Percentiles rank a stretch among this genome's conserved stretches.
These are phyloP conservation scores for Thera obeliscata DNA, from an alignment of 2,888 invertebrate species.

Conservation along the genomic window DNA sequence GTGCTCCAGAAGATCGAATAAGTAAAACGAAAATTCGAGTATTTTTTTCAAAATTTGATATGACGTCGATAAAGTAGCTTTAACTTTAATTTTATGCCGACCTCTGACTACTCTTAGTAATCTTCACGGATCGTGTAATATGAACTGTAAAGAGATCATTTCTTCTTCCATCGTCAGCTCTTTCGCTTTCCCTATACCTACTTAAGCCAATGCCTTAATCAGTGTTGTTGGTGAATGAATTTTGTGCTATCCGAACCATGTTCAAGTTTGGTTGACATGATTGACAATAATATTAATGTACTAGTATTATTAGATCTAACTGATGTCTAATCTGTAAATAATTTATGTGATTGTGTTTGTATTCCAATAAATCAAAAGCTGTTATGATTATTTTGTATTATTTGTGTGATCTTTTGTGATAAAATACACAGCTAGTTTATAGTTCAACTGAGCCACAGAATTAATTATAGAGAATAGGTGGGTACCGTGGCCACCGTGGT, in stretches of 20 bases:
- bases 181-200: background rate
- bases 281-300: constrained; percentile 79
- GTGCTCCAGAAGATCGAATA: too few relatives aligned
- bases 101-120: too few relatives aligned
- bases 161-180: background rate
- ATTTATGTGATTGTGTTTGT: constrained; percentile 79
- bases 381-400: constrained; percentile 51
- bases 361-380: constrained; percentile 77
- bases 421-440: too few relatives aligned
- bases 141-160: background rate
- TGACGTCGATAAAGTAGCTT: too few relatives aligned
- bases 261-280: constrained; percentile 72
- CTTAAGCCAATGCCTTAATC: background rate
- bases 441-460: too few relatives aligned
- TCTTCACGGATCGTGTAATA: too few relatives aligned
- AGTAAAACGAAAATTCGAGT: too few relatives aligned
- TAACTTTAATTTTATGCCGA: too few relatives aligned
- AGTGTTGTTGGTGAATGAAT: background rate
- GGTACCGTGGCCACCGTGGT: background rate
- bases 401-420: background rate
- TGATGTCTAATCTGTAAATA: constrained; percentile 64
- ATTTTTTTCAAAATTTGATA: too few relatives aligned
- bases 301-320: constrained; percentile 73
- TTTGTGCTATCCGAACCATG: constrained; percentile 43
- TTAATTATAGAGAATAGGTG: too few relatives aligned